phyloP scores from a whole-genome alignment of 2,113 vertebrate genomes.

The Sardina pilchardus region DNA sequence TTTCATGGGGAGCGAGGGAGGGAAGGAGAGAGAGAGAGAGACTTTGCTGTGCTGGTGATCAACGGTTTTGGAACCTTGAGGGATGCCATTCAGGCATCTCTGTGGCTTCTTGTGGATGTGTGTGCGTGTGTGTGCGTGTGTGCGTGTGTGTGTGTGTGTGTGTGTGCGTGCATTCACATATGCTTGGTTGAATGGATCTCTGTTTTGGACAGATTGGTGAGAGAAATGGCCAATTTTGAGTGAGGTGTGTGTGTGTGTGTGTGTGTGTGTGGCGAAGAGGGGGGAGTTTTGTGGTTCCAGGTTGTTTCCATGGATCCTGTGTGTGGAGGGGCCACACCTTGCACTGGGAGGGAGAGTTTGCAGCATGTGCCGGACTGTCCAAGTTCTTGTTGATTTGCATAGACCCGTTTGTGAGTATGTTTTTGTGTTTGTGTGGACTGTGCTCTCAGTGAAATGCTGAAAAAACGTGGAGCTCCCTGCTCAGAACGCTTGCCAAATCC shows the following conservation, averaged over 20 bases:
- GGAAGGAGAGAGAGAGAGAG: background rate
- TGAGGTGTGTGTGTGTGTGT: background rate
- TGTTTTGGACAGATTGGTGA: slow-evolving; percentile 34
- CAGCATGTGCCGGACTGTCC: no score
- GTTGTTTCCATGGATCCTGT: slow-evolving; percentile 10
- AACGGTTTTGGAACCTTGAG: slow-evolving; percentile 25
- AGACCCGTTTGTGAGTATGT: no score
- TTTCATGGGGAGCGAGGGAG: background rate
- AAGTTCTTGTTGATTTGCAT: no score
- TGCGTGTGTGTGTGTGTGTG: background rate
- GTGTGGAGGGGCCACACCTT: background rate
- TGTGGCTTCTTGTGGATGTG: background rate
- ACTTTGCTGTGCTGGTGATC: slow-evolving; percentile 27
- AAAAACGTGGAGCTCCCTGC: no score
- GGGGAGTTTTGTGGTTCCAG: slow-evolving; percentile 27
- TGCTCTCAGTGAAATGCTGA: no score
- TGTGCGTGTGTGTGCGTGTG: background rate
- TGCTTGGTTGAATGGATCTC: slow-evolving; percentile 36
- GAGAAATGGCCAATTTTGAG: background rate
- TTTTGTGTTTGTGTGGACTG: no score
- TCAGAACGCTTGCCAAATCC: no score
- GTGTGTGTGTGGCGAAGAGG: no score
- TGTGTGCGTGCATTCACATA: background rate
- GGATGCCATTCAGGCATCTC: slow-evolving; percentile 19
- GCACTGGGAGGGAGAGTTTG: background rate